phyloP scores from a whole-genome alignment of 2,113 vertebrate species.

The Polyodon spathula region DNA sequence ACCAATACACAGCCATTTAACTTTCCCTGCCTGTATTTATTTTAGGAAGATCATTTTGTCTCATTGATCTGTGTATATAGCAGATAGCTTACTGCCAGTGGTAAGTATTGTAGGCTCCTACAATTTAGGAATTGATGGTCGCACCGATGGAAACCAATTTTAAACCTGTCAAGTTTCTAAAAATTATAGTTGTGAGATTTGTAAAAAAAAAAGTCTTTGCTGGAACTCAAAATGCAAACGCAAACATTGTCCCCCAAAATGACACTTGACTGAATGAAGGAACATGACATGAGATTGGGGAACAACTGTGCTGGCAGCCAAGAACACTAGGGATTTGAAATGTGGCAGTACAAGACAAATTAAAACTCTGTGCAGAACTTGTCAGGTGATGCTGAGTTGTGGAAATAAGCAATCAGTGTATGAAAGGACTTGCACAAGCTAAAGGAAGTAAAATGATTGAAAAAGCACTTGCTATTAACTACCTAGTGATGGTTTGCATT shows the following conservation, averaged over 20 bases:
- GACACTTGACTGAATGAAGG: conserved; percentile 18
- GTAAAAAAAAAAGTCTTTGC: too few species aligned
- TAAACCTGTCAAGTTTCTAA: too few species aligned
- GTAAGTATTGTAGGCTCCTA: too few species aligned
- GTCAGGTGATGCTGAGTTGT: conserved; percentile 39
- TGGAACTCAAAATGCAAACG: too few species aligned
- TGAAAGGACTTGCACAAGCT: conserved; percentile 3
- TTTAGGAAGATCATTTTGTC: too few species aligned
- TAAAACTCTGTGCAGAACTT: conserved; percentile 27
- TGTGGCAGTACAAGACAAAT: conserved; percentile 33
- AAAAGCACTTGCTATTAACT: conserved; percentile 32
- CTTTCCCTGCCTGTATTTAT: too few species aligned
- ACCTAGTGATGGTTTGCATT: conserved; percentile 30
- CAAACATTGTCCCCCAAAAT: background rate
- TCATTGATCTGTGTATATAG: too few species aligned
- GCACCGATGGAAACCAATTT: too few species aligned
- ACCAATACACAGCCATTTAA: too few species aligned
- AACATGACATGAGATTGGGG: conserved; percentile 17
- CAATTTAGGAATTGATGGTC: too few species aligned
- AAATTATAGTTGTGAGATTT: too few species aligned
- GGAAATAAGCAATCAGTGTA: conserved; percentile 36
- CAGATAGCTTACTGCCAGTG: too few species aligned
- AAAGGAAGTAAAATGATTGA: conserved; percentile 17
- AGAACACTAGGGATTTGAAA: conserved; percentile 14
- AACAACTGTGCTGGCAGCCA: conserved; percentile 25